phyloP scores from a whole-genome alignment of 2,888 invertebrate species.

The Tenthredo livida region DNA sequence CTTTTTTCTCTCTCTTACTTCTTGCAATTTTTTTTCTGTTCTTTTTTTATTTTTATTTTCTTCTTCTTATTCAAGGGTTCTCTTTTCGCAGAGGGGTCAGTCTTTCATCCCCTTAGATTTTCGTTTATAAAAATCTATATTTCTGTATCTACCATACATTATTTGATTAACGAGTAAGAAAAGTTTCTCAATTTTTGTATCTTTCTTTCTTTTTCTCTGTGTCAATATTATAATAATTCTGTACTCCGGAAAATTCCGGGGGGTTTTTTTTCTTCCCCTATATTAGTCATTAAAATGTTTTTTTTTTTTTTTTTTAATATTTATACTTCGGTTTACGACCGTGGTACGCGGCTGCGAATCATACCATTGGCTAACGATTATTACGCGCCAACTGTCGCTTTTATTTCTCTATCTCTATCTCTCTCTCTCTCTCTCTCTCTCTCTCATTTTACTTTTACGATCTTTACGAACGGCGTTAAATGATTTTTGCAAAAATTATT shows the following conservation, averaged over 20 bases:
- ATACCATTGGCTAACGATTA: constrained; percentile 47
- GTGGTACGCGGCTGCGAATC: neutral
- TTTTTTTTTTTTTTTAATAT: neutral
- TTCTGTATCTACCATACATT: neutral
- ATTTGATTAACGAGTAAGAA: neutral
- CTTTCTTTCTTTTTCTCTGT: neutral
- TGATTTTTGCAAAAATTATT: neutral
- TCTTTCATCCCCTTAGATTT: neutral
- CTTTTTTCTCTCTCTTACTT: neutral
- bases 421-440: neutral
- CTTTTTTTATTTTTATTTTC: neutral
- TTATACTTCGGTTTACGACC: constrained; percentile 27
- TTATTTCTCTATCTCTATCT: constrained; percentile 10
- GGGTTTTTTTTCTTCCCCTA: neutral
- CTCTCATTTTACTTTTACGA: constrained; percentile 1
- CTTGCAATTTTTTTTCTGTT: neutral
- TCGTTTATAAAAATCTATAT: neutral
- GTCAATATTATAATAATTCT: neutral
- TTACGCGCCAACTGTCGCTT: constrained; percentile 48
- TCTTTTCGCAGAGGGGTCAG: no score
- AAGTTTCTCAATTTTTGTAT: neutral
- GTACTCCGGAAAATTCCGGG: neutral
- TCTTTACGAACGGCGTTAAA: neutral
- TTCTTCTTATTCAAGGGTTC: neutral
- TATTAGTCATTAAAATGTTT: neutral